Conservation (phyloP, 2,888 invertebrate genomes). For the Epirrhoe alternata region DNA sequence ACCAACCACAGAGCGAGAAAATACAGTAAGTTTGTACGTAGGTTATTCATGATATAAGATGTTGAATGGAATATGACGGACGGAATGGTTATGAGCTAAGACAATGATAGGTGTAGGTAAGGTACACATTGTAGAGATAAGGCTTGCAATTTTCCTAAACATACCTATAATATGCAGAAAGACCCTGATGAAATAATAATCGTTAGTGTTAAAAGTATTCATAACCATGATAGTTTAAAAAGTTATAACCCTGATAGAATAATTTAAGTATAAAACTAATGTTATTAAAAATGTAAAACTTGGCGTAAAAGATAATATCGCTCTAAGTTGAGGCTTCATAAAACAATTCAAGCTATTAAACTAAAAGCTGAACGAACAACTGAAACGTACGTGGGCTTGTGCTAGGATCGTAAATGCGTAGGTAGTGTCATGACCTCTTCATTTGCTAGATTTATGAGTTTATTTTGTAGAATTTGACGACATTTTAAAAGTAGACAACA, state of each 20-base stretch:
- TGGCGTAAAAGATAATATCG: slow-evolving; percentile 39
- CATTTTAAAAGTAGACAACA: slow-evolving; percentile 43
- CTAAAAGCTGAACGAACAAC: slow-evolving; percentile 49
- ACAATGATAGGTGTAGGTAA: too few relatives aligned
- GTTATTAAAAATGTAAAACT: slow-evolving; percentile 27
- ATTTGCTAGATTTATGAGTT: slow-evolving; percentile 48
- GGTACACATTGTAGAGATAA: too few relatives aligned
- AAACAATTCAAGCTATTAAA: slow-evolving; percentile 50
- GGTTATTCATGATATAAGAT: neutral
- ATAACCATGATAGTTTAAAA: too few relatives aligned
- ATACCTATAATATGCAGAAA: too few relatives aligned
- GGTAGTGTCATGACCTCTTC: slow-evolving; percentile 45
- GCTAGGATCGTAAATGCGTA: slow-evolving; percentile 49
- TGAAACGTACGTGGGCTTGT: slow-evolving; percentile 45
- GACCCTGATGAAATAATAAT: too few relatives aligned
- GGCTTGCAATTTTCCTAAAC: too few relatives aligned
- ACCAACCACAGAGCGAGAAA: neutral
- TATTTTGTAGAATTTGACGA: slow-evolving; percentile 48
- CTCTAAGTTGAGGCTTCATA: slow-evolving; percentile 49
- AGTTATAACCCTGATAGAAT: too few relatives aligned
- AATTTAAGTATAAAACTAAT: slow-evolving; percentile 21
- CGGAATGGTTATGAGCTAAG: too few relatives aligned
- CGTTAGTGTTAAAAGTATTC: too few relatives aligned
- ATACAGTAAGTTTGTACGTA: neutral
- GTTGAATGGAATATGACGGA: neutral